Evolutionary conservation across 2,888 invertebrate genomes (phyloP), one percentile per base, ranked within the genome.

Genomic region (Hartigia nigra): DNA sequence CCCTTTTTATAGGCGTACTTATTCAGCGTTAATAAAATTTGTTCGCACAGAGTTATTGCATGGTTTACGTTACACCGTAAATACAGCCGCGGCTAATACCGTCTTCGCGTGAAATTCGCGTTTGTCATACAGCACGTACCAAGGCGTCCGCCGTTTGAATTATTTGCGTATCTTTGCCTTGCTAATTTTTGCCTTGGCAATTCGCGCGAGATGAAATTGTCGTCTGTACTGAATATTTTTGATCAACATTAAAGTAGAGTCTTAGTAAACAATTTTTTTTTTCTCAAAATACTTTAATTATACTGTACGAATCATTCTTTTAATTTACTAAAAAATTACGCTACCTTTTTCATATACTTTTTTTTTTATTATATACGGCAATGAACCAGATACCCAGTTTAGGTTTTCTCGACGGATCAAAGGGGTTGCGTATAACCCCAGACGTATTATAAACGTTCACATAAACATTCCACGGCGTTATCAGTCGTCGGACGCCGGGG

Each of bases 401-500:
- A 9, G 39, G 2, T 1, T 9, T 55, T 55, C 39, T 55, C 23
- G 23, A 55, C 39, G 39, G 39, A 55, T 55, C 23, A 23, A 87
- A 87, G 85, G 86, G 87, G 87, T 87, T 86, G 86, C 82, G 86
- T 84, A 86, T 85, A 86, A 83, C 85, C 85, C 86, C 86, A 86
- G 87, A 88, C 85, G 87, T 89, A 89, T 90, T 90, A 90, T 88
- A 89, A 89, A 90, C 90, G 88, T 87, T 88, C 88, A 87, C 91
- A 91, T 91, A 91, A 91, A 91, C 91, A 91, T 91, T 89, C 91
- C 90, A 86, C 86, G 88, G 90, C 89, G 91, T 91, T 91, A 91
- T 91, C 91, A 91, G 91, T 91, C 90, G 91, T 91, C 91, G 91
- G 91, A 90, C 91, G 91, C 91, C 91, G 91, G 91, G 89, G 89